These are phyloP conservation scores for Aporrectodea caliginosa DNA, from an alignment of 1,140 invertebrate species.

Conservation along the genomic window DNA sequence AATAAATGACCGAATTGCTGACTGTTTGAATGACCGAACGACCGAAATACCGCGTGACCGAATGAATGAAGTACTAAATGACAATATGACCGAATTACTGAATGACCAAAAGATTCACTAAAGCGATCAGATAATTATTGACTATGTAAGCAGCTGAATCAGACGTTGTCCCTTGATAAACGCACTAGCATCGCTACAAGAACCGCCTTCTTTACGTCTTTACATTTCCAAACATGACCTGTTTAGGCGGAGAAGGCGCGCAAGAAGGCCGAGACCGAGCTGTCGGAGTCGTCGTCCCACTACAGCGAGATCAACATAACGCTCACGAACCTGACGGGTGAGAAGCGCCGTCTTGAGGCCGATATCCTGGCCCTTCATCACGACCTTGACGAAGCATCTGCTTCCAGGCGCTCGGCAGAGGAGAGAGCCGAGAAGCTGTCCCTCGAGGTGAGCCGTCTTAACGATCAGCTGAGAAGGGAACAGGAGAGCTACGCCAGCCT, in stretches of 20 bases:
- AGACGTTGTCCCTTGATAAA: too few relatives aligned
- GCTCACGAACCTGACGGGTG: constrained; percentile 49
- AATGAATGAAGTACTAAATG: too few relatives aligned
- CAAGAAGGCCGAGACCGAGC: constrained; percentile 53
- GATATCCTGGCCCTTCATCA: constrained; percentile 61
- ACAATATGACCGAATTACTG: too few relatives aligned
- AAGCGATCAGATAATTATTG: too few relatives aligned
- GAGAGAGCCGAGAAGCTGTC: constrained; percentile 49
- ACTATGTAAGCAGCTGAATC: too few relatives aligned
- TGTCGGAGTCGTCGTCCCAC: constrained; percentile 44
- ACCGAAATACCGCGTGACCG: too few relatives aligned
- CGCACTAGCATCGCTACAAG: too few relatives aligned
- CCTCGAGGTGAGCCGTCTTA: constrained; percentile 47
- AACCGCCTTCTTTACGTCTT: too few relatives aligned
- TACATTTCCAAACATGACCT: too few relatives aligned
- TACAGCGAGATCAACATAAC: constrained; percentile 48
- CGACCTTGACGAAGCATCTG: constrained; percentile 91
- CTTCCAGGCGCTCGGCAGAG: constrained; percentile 57
- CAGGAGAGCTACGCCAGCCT: constrained; percentile 57
- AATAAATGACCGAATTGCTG: too few relatives aligned
- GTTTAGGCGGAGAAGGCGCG: constrained; percentile 51
- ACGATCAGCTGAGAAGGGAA: constrained; percentile 53
- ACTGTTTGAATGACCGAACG: too few relatives aligned
- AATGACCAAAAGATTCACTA: too few relatives aligned
- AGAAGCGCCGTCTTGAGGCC: constrained; percentile 53